Base-by-base conservation (phyloP, 2,888 invertebrate genomes). In the Leptarthrus brevirostris region DNA sequence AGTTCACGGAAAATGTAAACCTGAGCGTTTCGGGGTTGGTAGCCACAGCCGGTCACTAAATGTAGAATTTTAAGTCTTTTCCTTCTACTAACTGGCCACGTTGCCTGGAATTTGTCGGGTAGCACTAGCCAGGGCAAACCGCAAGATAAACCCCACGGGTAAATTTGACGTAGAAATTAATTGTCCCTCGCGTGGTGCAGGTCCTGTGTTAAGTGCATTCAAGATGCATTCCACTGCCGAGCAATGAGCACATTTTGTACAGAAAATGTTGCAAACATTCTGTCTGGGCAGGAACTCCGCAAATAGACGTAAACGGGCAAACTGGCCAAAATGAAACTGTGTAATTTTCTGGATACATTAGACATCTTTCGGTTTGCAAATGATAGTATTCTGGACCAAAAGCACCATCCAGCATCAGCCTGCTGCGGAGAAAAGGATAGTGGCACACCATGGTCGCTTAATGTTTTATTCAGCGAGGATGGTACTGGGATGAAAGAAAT, bases 131-230 rank as follows among this genome's bases (percentile, higher is more conserved):
- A 34, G 56, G 18, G 36, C 36, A 53, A 56, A 70, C 70, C 70
- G 3, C 70, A 53, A 70, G 24, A 71, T 71, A 71, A 71, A 71
- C 70, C 47, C 40, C 18, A 34, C 54, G 34, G 40, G 40, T 20
- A 71, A 40, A 54, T 71, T 54, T 71, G 52, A 54, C 53, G 54
- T 71, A 40, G 36, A 71, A 71, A 71, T 71, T 71, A 71, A 71
- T 71, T 71, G 70, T 71, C 54, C 24, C 10, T 22, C 54, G 44
- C 24, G 24, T 44, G n/a, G 44, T 22, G 47, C 12, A 4, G 8
- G 24, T 64, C 8, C 24, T 22, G 40, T 40, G 40, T n/a, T 3
- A 40, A 40, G 12, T 40, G 44, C 22, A n/a, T 14, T 24, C 64
- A 40, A 44, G 24, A 22, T 64, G 44, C 64, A 64, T 24, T 47